A percentile compares a stretch with the other conserved stretches of the same genome.
Evolutionary conservation across 2,113 vertebrate species (phyloP).

Genomic region (Paramisgurnus dabryanus): DNA sequence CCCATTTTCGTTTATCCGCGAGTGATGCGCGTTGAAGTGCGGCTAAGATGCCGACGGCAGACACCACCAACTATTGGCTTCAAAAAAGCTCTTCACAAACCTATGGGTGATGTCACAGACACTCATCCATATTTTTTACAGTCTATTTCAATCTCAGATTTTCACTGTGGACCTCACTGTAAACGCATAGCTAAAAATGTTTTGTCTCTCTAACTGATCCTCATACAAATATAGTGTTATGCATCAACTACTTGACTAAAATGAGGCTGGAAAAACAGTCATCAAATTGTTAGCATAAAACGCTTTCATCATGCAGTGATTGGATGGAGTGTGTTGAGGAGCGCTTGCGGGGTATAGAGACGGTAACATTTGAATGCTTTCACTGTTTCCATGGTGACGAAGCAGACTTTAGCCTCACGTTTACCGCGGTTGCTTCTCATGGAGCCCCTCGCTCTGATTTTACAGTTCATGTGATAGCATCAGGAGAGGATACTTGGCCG

Average conservation of each 20-base stretch:
- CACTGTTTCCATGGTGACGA: slow-evolving; percentile 63
- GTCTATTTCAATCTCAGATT: no score
- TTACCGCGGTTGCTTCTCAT: slow-evolving; percentile 23
- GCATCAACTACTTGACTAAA: slow-evolving; percentile 26
- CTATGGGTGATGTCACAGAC: no score
- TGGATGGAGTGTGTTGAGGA: slow-evolving; percentile 45
- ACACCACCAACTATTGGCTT: no score
- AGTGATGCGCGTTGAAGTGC: no score
- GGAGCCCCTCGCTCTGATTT: slow-evolving; percentile 47
- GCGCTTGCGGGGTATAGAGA: slow-evolving; percentile 42
- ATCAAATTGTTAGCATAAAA: slow-evolving; percentile 40
- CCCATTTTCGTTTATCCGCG: no score
- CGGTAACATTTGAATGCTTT: slow-evolving; percentile 56
- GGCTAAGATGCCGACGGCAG: no score
- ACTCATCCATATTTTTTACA: no score
- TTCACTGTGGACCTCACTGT: no score
- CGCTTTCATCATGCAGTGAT: slow-evolving; percentile 41
- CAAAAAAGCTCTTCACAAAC: no score
- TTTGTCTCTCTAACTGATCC: background rate
- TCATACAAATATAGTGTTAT: background rate
- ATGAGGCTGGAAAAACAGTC: slow-evolving; percentile 4
- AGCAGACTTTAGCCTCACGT: slow-evolving; percentile 51
- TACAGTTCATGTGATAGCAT: slow-evolving; percentile 52
- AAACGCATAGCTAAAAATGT: background rate
- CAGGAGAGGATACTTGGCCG: slow-evolving; percentile 40